Percentiles rank a stretch among this genome's conserved stretches.
Conservation (phyloP, 2,888 invertebrate genomes). For the Unio delphinus region DNA sequence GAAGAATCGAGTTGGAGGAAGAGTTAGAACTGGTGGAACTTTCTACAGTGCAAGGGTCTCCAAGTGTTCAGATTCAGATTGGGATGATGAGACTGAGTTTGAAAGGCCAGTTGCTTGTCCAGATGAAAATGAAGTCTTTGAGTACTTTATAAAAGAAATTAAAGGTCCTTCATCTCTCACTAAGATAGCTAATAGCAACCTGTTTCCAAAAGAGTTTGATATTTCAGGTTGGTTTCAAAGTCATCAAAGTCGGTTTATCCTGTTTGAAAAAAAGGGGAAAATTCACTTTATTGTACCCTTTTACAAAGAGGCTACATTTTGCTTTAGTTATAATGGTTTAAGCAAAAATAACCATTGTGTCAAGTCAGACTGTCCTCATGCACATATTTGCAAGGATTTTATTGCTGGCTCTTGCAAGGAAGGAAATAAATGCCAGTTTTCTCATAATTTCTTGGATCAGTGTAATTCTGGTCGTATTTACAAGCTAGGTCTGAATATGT, state of each 20-base stretch:
- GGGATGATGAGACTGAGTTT: no score
- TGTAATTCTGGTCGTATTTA: no score
- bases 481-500: conserved; percentile 3
- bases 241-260: conserved; percentile 12
- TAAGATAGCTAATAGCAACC: no score
- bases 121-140: conserved; percentile 6
- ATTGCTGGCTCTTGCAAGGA: conserved; percentile 18
- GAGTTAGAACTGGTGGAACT: no score
- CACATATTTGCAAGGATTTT: conserved; percentile 5
- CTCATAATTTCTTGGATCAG: conserved; percentile 14
- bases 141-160: conserved; percentile 9
- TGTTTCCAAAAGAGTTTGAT: no score
- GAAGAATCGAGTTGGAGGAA: no score
- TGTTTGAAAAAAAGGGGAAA: conserved; percentile 16
- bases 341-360: no score
- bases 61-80: no score
- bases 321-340: no score
- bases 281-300: neutral
- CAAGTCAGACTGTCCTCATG: no score
- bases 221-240: conserved; percentile 16
- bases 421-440: conserved; percentile 21
- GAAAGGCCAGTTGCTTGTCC: neutral
- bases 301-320: no score
- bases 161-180: neutral
- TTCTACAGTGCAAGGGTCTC: no score